These are phyloP conservation scores for Drosophila hydei DNA, from an alignment of 1,140 invertebrate species.

Conservation along the genomic window DNA sequence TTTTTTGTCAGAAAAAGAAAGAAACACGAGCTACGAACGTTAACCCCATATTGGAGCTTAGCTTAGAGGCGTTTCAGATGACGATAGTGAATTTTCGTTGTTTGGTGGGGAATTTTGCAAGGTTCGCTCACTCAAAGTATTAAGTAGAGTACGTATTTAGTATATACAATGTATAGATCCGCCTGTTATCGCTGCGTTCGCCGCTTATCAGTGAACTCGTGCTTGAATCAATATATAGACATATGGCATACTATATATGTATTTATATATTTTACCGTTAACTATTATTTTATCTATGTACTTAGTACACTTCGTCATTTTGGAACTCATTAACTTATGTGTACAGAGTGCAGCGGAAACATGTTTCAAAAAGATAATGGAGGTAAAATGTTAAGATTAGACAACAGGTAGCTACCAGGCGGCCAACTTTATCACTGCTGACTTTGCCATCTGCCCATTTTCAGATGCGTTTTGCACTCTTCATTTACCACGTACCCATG, in stretches of 20 bases:
- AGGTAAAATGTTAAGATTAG: constrained; percentile 17
- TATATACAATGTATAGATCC: constrained; percentile 24
- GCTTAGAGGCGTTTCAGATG: constrained; percentile 32
- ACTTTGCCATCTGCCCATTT: constrained; percentile 18
- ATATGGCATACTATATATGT: neutral
- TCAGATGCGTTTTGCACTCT: constrained; percentile 23
- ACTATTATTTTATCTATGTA: constrained; percentile 29
- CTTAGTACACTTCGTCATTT: constrained; percentile 22
- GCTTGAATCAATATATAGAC: constrained; percentile 30
- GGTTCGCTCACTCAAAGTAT: neutral
- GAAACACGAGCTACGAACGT: constrained; percentile 36
- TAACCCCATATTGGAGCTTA: constrained; percentile 25
- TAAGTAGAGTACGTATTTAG: neutral
- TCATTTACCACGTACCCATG: constrained; percentile 5
- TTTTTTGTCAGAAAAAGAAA: constrained; percentile 9
- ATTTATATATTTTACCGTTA: neutral
- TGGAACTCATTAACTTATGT: constrained; percentile 25
- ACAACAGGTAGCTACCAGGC: constrained; percentile 27
- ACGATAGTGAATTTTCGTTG: constrained; percentile 27
- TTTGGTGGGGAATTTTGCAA: constrained; percentile 14
- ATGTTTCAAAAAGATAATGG: constrained; percentile 35
- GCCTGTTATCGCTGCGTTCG: constrained; percentile 22
- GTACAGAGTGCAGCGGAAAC: constrained; percentile 40
- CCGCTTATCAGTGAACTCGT: constrained; percentile 26
- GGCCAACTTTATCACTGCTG: constrained; percentile 15